Percentiles rank a stretch among this genome's conserved stretches.
Evolutionary conservation across 1,140 invertebrate species (phyloP).

Genomic region (Luehdorfia chinensis): DNA sequence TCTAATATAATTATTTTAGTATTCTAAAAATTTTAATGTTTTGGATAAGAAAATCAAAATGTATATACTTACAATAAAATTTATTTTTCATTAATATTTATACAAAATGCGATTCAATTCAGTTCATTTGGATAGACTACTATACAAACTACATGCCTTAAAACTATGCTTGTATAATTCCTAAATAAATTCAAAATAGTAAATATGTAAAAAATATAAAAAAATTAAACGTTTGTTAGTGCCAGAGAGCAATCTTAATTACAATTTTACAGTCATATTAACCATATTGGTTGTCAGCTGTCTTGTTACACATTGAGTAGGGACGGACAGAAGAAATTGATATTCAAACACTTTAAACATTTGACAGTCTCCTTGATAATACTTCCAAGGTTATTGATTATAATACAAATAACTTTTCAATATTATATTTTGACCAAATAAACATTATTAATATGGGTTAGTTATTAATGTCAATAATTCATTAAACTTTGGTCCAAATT

Average conservation of each 20-base stretch:
- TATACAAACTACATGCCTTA: conserved; percentile 16
- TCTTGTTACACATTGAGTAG: conserved; percentile 15
- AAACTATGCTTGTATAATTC: conserved; percentile 8
- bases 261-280: conserved; percentile 8
- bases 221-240: conserved; percentile 21
- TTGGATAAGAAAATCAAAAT: not conserved
- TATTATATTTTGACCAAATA: not conserved
- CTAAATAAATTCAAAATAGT: conserved; percentile 16
- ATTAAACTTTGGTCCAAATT: conserved; percentile 22
- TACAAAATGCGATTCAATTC: not conserved
- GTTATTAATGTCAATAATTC: not conserved
- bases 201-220: conserved; percentile 16
- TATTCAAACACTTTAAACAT: not conserved
- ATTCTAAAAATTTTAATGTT: too few relatives aligned
- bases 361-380: conserved; percentile 8
- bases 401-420: not conserved
- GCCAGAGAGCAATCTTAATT: conserved; percentile 28
- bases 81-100: conserved; percentile 9
- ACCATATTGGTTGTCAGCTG: conserved; percentile 24
- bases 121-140: conserved; percentile 7
- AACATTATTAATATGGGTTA: not conserved
- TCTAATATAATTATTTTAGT: too few relatives aligned
- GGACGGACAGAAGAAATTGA: conserved; percentile 37
- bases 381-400: not conserved
- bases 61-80: not conserved